Conservation (phyloP, 2,888 invertebrate genomes). For the Brachyptera putata region DNA sequence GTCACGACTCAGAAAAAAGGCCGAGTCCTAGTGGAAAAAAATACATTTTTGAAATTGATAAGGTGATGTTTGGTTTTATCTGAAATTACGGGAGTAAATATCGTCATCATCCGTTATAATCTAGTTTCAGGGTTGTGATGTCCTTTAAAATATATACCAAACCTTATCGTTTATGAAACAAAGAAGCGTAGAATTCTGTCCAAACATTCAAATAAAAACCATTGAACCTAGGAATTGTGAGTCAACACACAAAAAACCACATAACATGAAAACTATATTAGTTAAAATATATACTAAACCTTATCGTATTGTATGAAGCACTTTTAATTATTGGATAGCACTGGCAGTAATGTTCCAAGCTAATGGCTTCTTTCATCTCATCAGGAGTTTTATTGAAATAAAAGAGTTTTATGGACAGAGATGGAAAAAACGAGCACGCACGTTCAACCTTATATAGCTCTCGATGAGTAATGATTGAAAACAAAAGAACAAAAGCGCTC, state of each 20-base stretch:
- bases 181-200: too few species aligned
- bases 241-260: not conserved
- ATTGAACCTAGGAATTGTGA: not conserved
- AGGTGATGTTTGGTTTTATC: too few species aligned
- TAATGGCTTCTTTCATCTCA: not conserved
- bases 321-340: not conserved
- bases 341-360: not conserved
- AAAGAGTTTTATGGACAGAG: not conserved
- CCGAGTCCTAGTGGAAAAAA: too few species aligned
- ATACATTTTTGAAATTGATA: too few species aligned
- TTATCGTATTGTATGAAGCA: not conserved
- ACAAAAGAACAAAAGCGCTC: slow-evolving; percentile 13
- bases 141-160: not conserved
- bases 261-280: not conserved
- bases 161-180: not conserved
- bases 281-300: not conserved
- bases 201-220: too few species aligned
- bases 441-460: too few species aligned
- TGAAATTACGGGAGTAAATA: too few species aligned
- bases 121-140: too few species aligned
- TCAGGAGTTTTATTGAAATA: too few species aligned
- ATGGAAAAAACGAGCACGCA: too few species aligned
- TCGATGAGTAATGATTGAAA: slow-evolving; percentile 5
- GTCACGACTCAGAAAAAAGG: too few species aligned
- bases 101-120: too few species aligned